Evolutionary conservation across 2,113 vertebrate genomes (phyloP).

Genomic region (Ictidomys tridecemlineatus): DNA sequence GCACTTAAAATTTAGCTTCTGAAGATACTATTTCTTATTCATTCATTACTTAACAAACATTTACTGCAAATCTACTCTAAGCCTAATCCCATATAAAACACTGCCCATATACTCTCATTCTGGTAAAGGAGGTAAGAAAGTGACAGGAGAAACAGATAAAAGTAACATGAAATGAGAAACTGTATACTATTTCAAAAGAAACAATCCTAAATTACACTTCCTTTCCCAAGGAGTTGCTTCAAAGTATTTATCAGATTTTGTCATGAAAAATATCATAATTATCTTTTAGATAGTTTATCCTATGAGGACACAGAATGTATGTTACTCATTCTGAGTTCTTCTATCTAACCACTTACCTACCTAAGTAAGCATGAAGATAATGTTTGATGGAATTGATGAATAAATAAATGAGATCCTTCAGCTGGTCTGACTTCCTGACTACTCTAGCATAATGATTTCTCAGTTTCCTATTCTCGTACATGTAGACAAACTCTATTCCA

Average conservation of each 20-base stretch:
- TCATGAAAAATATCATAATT: conserved; percentile 39
- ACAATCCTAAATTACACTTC: not conserved
- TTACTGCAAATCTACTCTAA: conserved; percentile 17
- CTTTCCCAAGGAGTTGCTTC: not conserved
- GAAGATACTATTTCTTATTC: conserved; percentile 37
- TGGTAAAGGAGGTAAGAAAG: conserved; percentile 28
- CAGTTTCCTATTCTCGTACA: not conserved
- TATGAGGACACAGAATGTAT: not conserved
- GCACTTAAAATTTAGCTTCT: conserved; percentile 13
- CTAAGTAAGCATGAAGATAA: conserved; percentile 22
- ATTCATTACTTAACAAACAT: conserved; percentile 47
- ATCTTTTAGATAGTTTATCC: not conserved
- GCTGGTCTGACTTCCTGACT: not conserved
- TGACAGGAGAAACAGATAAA: conserved; percentile 14
- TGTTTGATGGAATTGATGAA: not conserved
- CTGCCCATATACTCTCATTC: conserved; percentile 7
- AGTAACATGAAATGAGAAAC: not conserved
- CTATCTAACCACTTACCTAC: not conserved
- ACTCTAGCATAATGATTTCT: not conserved
- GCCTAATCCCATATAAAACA: not conserved
- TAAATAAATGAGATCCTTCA: not conserved
- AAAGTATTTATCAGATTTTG: conserved; percentile 50
- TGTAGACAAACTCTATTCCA: not conserved
- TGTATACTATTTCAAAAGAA: not conserved
- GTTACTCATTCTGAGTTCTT: not conserved